Evolutionary conservation across 2,797 vertebrate species (phyloP).

Genomic region (Kryptopterus vitreolus): DNA sequence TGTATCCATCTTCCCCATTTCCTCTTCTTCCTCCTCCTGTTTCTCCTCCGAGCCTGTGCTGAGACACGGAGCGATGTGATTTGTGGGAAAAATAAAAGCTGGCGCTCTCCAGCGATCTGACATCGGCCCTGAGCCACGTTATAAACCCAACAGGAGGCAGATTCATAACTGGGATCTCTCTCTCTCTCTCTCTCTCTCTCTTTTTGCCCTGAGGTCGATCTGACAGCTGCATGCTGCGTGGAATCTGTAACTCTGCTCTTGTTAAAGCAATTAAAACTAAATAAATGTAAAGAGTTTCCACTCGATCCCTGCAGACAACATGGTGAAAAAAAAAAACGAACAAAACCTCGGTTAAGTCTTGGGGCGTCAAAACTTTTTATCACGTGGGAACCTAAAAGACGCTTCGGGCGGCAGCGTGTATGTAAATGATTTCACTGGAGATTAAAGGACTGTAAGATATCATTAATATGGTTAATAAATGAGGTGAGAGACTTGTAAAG

Average conservation of each 20-base stretch:
- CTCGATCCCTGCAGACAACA: slow-evolving; percentile 1
- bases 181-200: background rate
- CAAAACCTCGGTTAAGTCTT: slow-evolving; percentile 41
- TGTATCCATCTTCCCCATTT: no score
- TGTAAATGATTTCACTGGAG: background rate
- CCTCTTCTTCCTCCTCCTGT: background rate
- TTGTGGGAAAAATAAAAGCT: slow-evolving; percentile 50
- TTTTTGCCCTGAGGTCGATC: slow-evolving; percentile 46
- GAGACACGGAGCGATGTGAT: slow-evolving; percentile 45
- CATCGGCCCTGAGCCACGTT: slow-evolving; percentile 64
- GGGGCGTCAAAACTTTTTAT: slow-evolving; percentile 41
- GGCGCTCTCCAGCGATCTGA: slow-evolving; percentile 55
- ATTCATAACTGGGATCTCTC: slow-evolving; percentile 58
- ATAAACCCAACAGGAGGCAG: slow-evolving; percentile 51
- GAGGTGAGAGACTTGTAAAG: background rate
- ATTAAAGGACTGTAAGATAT: no score
- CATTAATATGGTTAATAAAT: background rate
- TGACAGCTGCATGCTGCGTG: slow-evolving; percentile 51
- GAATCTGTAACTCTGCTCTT: slow-evolving; percentile 56
- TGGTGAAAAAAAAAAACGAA: slow-evolving; percentile 25
- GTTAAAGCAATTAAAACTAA: slow-evolving; percentile 66
- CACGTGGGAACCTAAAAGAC: slow-evolving; percentile 24
- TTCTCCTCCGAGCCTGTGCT: slow-evolving; percentile 7
- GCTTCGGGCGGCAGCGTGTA: background rate
- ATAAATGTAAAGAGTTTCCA: slow-evolving; percentile 56